phyloP scores from a whole-genome alignment of 1,140 invertebrate species.

The Aphaenogaster ashmeadi region DNA sequence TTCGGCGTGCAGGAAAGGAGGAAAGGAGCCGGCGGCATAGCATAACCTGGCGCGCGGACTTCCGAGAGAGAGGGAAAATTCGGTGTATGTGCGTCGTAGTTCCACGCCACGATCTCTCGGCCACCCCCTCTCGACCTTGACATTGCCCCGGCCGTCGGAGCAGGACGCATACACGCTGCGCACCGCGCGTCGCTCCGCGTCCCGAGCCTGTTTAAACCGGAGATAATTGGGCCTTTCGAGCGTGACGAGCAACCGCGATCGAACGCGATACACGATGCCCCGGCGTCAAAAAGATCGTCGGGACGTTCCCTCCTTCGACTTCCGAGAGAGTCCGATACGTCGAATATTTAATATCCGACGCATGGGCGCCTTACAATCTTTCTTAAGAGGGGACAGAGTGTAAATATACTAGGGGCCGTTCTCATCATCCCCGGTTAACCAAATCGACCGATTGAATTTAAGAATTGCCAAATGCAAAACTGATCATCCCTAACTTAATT shows the following conservation, averaged over 20 bases:
- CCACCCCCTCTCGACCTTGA: constrained; percentile 78
- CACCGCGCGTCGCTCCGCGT: background rate
- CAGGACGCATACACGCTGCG: constrained; percentile 37
- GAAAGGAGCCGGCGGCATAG: constrained; percentile 14
- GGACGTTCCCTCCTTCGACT: background rate
- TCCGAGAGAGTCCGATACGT: background rate
- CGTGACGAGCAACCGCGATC: constrained; percentile 26
- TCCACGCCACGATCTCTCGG: constrained; percentile 52
- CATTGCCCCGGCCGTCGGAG: constrained; percentile 72
- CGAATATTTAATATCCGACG: background rate
- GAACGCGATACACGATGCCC: background rate
- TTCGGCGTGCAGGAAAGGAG: constrained; percentile 20
- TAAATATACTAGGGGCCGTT: too few relatives aligned
- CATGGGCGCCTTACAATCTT: too few relatives aligned
- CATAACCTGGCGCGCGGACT: background rate
- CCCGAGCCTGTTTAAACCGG: constrained; percentile 11
- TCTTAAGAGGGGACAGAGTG: too few relatives aligned
- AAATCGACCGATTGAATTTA: too few relatives aligned
- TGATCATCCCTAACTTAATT: too few relatives aligned
- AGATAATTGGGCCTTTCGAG: constrained; percentile 47
- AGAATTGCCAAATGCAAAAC: too few relatives aligned
- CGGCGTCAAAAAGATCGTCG: background rate
- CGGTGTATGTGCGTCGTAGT: constrained; percentile 67
- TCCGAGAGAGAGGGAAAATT: constrained; percentile 57
- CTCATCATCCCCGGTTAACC: too few relatives aligned